Base-by-base conservation (phyloP, 1,140 invertebrate genomes). In the Drosophila simulans region DNA sequence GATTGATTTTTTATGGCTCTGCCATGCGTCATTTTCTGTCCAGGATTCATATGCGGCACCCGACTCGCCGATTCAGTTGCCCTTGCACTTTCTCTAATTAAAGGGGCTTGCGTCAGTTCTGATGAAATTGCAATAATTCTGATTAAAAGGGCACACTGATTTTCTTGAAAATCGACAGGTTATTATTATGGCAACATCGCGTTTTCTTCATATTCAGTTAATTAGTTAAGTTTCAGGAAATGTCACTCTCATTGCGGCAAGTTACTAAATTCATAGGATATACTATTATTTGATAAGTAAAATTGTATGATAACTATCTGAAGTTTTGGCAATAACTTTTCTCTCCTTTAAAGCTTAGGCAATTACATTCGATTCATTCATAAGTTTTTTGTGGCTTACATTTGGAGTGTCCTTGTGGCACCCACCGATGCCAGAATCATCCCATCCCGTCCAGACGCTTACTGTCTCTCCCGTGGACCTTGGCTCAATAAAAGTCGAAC, bases 51-150 rank as follows among this genome's bases (percentile, higher is more conserved):
- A 48, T 57, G 64, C 35, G 43, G 35, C 15, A 8, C 46, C 11
- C 37, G 20, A 8, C 46, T 17, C 37, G 20, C 46, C 59, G 40
- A 43, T 51, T 42, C 64, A 65, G 27, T 13, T 42, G 65, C 17
- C 64, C 66, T 70, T 70, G 66, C 64, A 70, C 66, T 70, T 70
- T 70, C 51, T 22, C 51, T 70, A 70, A 70, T 70, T 70, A 69
- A 70, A 49, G 66, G 20, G 69, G 43, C 42, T 69, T 69, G 34
- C 64, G 66, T 70, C 66, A 70, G 65, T 40, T 20, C 13, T 25
- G 37, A 68, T 68, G 43, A 64, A 65, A 57, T 39, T 40, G 34
- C 35, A 20, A 40, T 46, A 68, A 40, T 45, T 69, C 64, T 22
- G 31, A 0, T 22, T 25, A 13, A 55, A 68, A 68, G 49, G 66